Conservation (phyloP, 2,113 vertebrate genomes). For the Pseudolaguvia tuberculata region DNA sequence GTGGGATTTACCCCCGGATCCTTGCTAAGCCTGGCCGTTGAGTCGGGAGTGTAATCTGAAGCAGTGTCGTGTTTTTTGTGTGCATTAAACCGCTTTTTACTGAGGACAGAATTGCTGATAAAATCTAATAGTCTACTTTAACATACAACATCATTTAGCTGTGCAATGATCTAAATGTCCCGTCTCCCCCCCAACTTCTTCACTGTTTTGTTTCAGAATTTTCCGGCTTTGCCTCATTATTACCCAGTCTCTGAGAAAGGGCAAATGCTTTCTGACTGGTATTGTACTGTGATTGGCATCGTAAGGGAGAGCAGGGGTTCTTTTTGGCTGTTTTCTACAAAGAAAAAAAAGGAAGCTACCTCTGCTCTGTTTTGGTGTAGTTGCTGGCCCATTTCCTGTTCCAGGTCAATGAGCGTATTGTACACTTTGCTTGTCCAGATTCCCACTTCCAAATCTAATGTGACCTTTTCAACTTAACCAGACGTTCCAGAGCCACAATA, state of each 20-base stretch:
- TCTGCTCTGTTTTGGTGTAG: conserved; percentile 46
- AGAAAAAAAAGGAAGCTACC: conserved; percentile 32
- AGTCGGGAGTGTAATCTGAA: conserved; percentile 25
- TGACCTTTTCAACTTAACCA: conserved; percentile 60
- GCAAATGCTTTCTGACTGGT: conserved; percentile 63
- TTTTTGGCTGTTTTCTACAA: conserved; percentile 25
- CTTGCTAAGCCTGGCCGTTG: conserved; percentile 2
- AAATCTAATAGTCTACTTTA: conserved; percentile 25
- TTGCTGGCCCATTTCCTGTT: conserved; percentile 51
- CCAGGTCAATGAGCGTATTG: conserved; percentile 62
- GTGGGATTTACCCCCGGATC: conserved; percentile 22
- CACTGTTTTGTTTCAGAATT: conserved; percentile 13
- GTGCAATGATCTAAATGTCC: conserved; percentile 24
- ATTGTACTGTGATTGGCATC: conserved; percentile 68
- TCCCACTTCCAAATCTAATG: conserved; percentile 47
- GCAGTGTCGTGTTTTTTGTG: background rate
- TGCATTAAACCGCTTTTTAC: background rate
- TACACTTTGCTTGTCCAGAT: conserved; percentile 51
- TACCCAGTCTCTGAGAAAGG: conserved; percentile 52
- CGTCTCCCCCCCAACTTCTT: background rate
- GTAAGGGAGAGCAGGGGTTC: background rate
- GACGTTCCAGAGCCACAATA: conserved; percentile 38
- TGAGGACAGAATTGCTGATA: conserved; percentile 12
- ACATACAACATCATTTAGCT: background rate
- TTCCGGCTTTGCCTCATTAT: conserved; percentile 56